These are phyloP conservation scores for Streptopelia turtur DNA, from an alignment of 2,797 vertebrate species.

Conservation along the genomic window DNA sequence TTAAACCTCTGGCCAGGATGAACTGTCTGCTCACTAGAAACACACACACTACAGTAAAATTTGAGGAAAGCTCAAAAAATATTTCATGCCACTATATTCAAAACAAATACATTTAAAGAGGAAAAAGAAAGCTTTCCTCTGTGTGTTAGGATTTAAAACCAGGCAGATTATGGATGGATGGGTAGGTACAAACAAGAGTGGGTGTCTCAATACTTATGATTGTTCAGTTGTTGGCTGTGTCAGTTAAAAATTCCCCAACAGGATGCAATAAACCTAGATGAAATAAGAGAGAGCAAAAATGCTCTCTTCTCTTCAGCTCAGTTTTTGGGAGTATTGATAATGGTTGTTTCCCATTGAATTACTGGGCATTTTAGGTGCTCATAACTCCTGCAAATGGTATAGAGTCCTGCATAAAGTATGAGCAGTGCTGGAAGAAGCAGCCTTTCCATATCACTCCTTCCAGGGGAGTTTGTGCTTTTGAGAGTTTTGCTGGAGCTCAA, in stretches of 20 bases:
- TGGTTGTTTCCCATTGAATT: neutral
- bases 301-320: neutral
- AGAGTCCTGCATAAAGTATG: neutral
- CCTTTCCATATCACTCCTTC: neutral
- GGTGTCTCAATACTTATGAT: neutral
- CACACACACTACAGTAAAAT: neutral
- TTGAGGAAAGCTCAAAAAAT: neutral
- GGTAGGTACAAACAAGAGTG: neutral
- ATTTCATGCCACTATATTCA: neutral
- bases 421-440: neutral
- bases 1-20: neutral
- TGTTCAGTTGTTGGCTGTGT: neutral
- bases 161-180: neutral
- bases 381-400: neutral
- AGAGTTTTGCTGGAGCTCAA: neutral
- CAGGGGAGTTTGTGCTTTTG: neutral
- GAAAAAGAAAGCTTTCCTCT: slow-evolving; percentile 39
- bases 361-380: neutral
- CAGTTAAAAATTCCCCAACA: neutral
- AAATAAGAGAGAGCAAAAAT: neutral
- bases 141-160: neutral
- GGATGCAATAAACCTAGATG: neutral
- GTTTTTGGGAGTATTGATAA: neutral
- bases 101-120: neutral
- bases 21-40: slow-evolving; percentile 2